A percentile compares a stretch with the other conserved stretches of the same genome.
phyloP scores from a whole-genome alignment of 2,113 vertebrate genomes.

The Oryzias melastigma region DNA sequence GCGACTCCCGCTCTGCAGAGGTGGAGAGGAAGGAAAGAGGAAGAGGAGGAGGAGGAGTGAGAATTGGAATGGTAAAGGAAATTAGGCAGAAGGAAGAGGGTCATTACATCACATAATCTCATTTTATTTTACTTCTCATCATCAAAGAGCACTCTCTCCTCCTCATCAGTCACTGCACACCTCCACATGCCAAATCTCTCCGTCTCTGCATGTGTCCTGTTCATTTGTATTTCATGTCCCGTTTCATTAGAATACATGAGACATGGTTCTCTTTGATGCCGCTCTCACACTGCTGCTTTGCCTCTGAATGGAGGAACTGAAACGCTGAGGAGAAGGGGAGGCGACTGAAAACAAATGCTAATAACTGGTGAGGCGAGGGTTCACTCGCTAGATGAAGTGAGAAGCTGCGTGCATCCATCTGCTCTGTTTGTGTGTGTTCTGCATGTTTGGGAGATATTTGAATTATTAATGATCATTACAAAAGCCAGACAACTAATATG shows the following conservation, averaged over 20 bases:
- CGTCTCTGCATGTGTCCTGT: constrained; percentile 27
- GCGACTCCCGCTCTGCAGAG: constrained; percentile 84
- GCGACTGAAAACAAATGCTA: constrained; percentile 8
- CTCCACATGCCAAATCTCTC: constrained; percentile 37
- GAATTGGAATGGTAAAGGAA: constrained; percentile 1
- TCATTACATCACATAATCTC: constrained; percentile 26
- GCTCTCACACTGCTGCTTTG: constrained; percentile 37
- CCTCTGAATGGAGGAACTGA: constrained; percentile 54
- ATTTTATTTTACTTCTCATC: constrained; percentile 20
- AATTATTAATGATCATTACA: constrained; percentile 17
- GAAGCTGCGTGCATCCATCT: constrained; percentile 23
- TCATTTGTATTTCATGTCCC: constrained; percentile 54
- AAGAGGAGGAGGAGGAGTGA: neutral
- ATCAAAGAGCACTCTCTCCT: constrained; percentile 43
- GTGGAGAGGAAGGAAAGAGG: neutral
- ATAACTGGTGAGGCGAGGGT: constrained; percentile 25
- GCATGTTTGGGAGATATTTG: constrained; percentile 31
- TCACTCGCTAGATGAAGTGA: constrained; percentile 27
- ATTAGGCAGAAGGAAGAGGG: neutral
- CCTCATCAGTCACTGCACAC: constrained; percentile 34
- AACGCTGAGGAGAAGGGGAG: constrained; percentile 20
- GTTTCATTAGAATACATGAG: constrained; percentile 65
- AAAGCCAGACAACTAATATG: constrained; percentile 27
- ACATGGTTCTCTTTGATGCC: constrained; percentile 62
- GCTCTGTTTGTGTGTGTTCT: constrained; percentile 11